Evolutionary conservation across 2,888 invertebrate genomes (phyloP).

Genomic region (Drosophila helvetica): DNA sequence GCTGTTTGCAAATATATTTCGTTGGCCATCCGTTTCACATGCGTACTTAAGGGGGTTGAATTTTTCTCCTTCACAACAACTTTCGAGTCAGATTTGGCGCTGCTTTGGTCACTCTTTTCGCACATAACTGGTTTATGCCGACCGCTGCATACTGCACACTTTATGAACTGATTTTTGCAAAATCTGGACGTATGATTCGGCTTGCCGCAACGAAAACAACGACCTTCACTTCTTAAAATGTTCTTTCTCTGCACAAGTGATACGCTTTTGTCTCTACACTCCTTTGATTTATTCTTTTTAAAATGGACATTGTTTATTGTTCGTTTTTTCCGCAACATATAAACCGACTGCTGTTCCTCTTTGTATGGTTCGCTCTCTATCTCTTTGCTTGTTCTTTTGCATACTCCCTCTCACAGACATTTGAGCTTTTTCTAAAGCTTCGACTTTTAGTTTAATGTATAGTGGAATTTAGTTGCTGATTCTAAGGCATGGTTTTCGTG

Average conservation of each 20-base stretch:
- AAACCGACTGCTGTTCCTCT: too few relatives aligned
- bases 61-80: neutral
- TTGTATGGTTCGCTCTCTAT: too few relatives aligned
- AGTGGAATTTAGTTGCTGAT: constrained; percentile 1
- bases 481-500: neutral
- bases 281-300: too few relatives aligned
- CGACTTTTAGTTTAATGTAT: neutral
- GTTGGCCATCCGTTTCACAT: neutral
- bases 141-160: neutral
- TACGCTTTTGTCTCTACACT: too few relatives aligned
- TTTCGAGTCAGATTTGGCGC: neutral
- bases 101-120: neutral
- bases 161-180: too few relatives aligned
- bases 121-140: neutral
- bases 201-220: too few relatives aligned
- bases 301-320: too few relatives aligned
- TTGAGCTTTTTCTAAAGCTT: neutral
- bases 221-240: too few relatives aligned
- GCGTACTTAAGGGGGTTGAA: neutral
- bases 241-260: too few relatives aligned
- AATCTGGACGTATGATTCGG: too few relatives aligned
- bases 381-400: neutral
- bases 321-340: too few relatives aligned
- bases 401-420: neutral
- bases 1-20: constrained; percentile 5